phyloP scores from a whole-genome alignment of 1,140 invertebrate species.

The Aphis craccivora region DNA sequence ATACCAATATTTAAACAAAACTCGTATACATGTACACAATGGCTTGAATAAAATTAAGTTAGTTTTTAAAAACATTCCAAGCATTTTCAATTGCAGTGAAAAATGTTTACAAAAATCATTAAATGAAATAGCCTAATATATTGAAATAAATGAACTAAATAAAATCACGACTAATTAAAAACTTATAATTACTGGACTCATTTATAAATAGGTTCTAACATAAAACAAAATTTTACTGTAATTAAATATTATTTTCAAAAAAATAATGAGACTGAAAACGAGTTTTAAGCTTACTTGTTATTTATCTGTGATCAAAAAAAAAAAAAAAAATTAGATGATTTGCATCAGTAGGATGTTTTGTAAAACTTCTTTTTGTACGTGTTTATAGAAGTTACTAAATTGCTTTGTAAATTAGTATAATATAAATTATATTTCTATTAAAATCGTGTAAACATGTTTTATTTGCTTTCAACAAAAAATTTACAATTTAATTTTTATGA shows the following conservation, averaged over 20 bases:
- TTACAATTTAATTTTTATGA: not conserved
- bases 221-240: not conserved
- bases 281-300: slow-evolving; percentile 47
- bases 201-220: not conserved
- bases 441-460: not conserved
- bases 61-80: slow-evolving; percentile 1
- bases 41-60: not conserved
- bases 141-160: not conserved
- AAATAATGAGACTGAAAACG: slow-evolving; percentile 58
- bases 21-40: not conserved
- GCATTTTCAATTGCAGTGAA: not conserved
- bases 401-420: slow-evolving; percentile 6
- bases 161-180: not conserved
- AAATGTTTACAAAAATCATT: not conserved
- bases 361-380: slow-evolving; percentile 17
- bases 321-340: slow-evolving; percentile 14
- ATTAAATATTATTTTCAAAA: not conserved
- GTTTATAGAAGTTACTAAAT: not conserved
- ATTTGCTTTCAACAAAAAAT: not conserved
- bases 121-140: not conserved
- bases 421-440: not conserved
- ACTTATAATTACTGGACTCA: not conserved
- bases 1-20: not conserved
- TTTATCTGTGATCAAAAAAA: slow-evolving; percentile 53
- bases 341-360: not conserved